phyloP scores from a whole-genome alignment of 2,888 invertebrate species.

The Anthrax anthrax region DNA sequence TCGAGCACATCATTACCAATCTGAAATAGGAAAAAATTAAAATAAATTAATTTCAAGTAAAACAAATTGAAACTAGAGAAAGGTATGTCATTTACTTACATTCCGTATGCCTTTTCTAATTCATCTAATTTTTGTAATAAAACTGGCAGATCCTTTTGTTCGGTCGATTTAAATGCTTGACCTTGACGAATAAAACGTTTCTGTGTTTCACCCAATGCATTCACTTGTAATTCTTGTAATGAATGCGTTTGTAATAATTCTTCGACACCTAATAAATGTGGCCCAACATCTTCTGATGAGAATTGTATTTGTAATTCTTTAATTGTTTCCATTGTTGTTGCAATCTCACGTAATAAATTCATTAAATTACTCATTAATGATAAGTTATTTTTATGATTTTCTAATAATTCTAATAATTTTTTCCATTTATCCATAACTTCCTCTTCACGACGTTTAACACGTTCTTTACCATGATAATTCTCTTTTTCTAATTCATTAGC shows the following conservation, averaged over 20 bases:
- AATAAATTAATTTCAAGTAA: too few relatives aligned
- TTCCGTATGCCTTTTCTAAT: conserved; percentile 63
- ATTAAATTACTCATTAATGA: conserved; percentile 71
- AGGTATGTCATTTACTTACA: too few relatives aligned
- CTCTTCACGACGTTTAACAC: conserved; percentile 44
- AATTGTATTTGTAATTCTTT: conserved; percentile 62
- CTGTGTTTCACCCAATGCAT: conserved; percentile 74
- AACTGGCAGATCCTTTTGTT: conserved; percentile 40
- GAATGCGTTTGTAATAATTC: conserved; percentile 89
- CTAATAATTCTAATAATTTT: conserved; percentile 67
- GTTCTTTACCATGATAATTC: conserved; percentile 79
- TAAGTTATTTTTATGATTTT: conserved; percentile 65
- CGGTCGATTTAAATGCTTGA: conserved; percentile 41
- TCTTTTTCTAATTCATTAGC: conserved; percentile 81
- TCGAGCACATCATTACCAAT: conserved; percentile 30
- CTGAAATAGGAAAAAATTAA: conserved; percentile 8
- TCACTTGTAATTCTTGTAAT: conserved; percentile 80
- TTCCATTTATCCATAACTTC: conserved; percentile 80
- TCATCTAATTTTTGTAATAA: conserved; percentile 58
- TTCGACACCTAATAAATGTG: conserved; percentile 88
- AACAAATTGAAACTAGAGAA: too few relatives aligned
- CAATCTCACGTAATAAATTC: conserved; percentile 80
- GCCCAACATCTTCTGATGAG: conserved; percentile 72
- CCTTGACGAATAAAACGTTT: conserved; percentile 59
- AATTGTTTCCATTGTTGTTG: conserved; percentile 72